Evolutionary conservation across 2,113 vertebrate species (phyloP), one percentile per base, ranked within the genome.

Genomic region (Centropristis striata): DNA sequence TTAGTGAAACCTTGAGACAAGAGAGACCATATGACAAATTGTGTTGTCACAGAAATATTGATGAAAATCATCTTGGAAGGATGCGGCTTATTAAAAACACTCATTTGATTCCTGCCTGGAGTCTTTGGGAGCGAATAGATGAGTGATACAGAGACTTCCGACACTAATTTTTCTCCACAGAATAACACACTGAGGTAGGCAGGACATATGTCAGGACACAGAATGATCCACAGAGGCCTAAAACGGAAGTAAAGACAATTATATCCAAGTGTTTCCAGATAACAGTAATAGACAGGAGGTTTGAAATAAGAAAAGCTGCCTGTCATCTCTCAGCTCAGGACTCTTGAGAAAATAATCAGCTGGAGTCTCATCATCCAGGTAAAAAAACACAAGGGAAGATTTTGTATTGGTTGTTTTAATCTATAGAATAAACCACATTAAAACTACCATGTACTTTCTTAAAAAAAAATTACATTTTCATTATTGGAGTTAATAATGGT

Each of bases 61-160:
- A 83, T 54, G 18, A 68, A 75, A 78, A 75, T 23, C n/a, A 20
- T 53, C 83, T 83, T 59, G 60, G 37, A 66, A 71, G 39, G 60
- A 78, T 75, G 75, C 16, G 9, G 58, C 50, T 83, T 68, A 80
- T 80, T 75, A 83, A 81, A 88, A 82, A 63, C 61, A 73, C 71
- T 69, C 63, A 71, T 78, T 71, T 75, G 13, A 87, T 80, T 53
- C 70, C 57, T 47, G 60, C 36, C 39, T 25, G 36, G 53, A 72
- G 59, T 53, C 47, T 54, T 55, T 21, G 42, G 50, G 46, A 71
- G 61, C 73, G 42, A 84, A 78, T 0, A 32, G 54, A 80, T 57
- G 54, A 55, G 41, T 37, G 49, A 67, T 28, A 49, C 1, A 10
- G 28, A 67, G 46, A 78, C 46, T 21, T 79, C 25, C 15, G 42